Percentiles rank a stretch among this genome's conserved stretches.
Evolutionary conservation across 2,797 vertebrate genomes (phyloP).

Genomic region (Perodicticus potto): DNA sequence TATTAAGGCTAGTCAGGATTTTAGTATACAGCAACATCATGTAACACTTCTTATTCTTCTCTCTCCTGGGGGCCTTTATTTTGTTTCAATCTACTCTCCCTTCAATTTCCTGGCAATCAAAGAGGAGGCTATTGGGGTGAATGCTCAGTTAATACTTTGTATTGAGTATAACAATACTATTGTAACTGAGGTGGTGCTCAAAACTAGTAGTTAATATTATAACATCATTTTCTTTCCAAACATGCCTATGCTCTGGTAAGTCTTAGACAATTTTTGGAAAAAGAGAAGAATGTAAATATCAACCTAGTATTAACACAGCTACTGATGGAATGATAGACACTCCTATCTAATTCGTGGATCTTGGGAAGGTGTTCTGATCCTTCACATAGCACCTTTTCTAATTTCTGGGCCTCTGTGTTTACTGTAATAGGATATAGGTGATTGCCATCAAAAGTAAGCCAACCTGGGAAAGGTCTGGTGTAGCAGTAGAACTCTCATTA

Average conservation of each 20-base stretch:
- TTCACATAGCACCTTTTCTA: not conserved
- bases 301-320: not conserved
- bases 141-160: not conserved
- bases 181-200: not conserved
- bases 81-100: not conserved
- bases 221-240: not conserved
- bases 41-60: not conserved
- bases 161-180: too few species aligned
- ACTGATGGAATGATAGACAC: not conserved
- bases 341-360: not conserved
- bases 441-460: not conserved
- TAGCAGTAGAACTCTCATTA: not conserved
- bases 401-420: constrained; percentile 5
- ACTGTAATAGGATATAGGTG: not conserved
- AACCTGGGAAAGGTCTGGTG: not conserved
- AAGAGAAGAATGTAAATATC: not conserved
- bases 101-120: not conserved
- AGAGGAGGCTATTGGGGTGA: not conserved
- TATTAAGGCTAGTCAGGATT: not conserved
- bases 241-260: not conserved
- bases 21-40: not conserved
- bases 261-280: not conserved
- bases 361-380: not conserved
- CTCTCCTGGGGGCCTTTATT: not conserved
- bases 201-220: constrained; percentile 5